Evolutionary conservation across 2,888 invertebrate species (phyloP).

Genomic region (Buathra laborator): DNA sequence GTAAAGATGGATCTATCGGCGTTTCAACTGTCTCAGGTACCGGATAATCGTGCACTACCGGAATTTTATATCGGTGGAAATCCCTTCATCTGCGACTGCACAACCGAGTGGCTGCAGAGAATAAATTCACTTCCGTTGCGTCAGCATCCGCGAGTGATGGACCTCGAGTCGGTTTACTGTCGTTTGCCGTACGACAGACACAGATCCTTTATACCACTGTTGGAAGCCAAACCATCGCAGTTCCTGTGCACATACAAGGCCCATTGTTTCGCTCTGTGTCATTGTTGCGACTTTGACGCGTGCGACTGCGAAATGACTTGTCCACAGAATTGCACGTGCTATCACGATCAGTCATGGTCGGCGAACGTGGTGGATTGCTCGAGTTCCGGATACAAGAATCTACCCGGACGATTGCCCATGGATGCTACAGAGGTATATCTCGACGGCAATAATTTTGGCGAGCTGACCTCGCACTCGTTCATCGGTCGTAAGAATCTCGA

Average conservation of each 20-base stretch:
- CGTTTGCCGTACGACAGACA: constrained; percentile 94
- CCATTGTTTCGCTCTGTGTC: constrained; percentile 97
- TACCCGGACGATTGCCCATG: constrained; percentile 96
- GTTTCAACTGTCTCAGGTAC: constrained; percentile 92
- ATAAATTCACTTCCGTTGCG: constrained; percentile 94
- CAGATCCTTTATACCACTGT: constrained; percentile 93
- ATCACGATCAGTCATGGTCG: constrained; percentile 97
- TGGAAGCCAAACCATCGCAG: constrained; percentile 95
- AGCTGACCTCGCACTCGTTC: constrained; percentile 95
- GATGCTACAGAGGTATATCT: constrained; percentile 97
- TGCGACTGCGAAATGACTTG: constrained; percentile 99
- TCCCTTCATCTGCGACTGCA: constrained; percentile 97
- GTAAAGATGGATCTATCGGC: constrained; percentile 96
- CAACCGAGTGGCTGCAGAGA: constrained; percentile 97
- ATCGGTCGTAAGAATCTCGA: constrained; percentile 96
- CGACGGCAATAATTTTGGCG: constrained; percentile 96
- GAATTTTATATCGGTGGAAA: constrained; percentile 98
- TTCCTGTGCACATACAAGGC: constrained; percentile 97
- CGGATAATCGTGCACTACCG: constrained; percentile 91
- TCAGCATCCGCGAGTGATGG: constrained; percentile 96
- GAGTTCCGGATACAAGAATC: constrained; percentile 91
- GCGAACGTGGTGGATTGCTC: constrained; percentile 97
- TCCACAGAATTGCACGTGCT: constrained; percentile 97
- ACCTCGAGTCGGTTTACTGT: constrained; percentile 95
- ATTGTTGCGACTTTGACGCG: constrained; percentile 98